Evolutionary conservation across 1,140 invertebrate genomes (phyloP).

Genomic region (Drosophila setifemur): DNA sequence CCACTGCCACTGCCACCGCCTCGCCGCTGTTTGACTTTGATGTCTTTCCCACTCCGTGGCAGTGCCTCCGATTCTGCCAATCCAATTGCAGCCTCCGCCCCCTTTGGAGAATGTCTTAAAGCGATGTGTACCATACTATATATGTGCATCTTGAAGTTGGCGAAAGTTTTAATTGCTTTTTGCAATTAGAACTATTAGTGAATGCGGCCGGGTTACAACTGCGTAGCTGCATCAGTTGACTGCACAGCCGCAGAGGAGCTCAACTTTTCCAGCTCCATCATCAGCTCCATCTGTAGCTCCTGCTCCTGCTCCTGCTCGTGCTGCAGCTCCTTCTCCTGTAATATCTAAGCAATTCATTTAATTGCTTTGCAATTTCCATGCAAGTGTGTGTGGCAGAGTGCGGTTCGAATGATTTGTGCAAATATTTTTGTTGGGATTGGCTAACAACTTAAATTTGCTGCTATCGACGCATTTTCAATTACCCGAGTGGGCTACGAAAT

Average conservation of each 20-base stretch:
- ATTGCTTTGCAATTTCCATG: conserved; percentile 76
- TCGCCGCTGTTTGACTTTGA: conserved; percentile 70
- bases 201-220: conserved; percentile 71
- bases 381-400: conserved; percentile 30
- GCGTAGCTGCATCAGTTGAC: conserved; percentile 66
- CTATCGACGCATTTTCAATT: conserved; percentile 36
- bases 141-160: conserved; percentile 69
- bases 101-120: conserved; percentile 32
- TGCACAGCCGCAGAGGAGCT: conserved; percentile 61
- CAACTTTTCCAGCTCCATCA: conserved; percentile 21
- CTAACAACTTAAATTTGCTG: conserved; percentile 16
- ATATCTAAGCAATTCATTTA: conserved; percentile 76
- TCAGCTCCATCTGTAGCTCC: neutral
- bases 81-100: conserved; percentile 25
- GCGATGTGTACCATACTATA: neutral
- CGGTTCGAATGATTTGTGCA: conserved; percentile 53
- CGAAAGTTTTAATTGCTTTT: conserved; percentile 81
- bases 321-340: conserved; percentile 2
- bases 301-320: neutral
- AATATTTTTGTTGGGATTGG: conserved; percentile 49
- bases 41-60: conserved; percentile 52
- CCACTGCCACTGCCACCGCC: conserved; percentile 1
- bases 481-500: neutral
- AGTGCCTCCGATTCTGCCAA: conserved; percentile 26
- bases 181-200: conserved; percentile 81